Conservation (phyloP, 2,113 vertebrate species). For the Boulengeromyrus knoepffleri region DNA sequence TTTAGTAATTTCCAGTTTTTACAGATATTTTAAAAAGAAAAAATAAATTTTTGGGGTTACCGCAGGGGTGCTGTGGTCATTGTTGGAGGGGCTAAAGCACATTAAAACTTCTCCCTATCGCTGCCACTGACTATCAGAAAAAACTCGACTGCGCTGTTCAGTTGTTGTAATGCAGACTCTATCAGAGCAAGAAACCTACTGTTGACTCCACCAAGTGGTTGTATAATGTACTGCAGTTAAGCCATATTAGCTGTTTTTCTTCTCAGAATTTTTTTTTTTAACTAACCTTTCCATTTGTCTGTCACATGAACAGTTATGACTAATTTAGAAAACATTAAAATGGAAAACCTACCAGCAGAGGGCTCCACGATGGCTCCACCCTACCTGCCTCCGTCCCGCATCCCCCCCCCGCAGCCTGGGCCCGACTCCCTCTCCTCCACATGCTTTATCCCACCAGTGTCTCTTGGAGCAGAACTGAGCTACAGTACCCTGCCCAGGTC, state of each 20-base stretch:
- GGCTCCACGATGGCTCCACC: background rate
- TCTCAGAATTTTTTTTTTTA: background rate
- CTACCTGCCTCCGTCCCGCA: background rate
- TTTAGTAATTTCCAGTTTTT: too few relatives aligned
- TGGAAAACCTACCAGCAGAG: constrained; percentile 3
- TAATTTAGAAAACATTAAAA: constrained; percentile 1
- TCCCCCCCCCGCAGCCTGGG: background rate
- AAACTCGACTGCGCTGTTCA: background rate
- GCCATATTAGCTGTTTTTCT: background rate
- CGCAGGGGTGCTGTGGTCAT: background rate
- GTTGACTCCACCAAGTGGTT: background rate
- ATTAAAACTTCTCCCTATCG: background rate
- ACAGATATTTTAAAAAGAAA: too few relatives aligned
- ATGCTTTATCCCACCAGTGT: constrained; percentile 10
- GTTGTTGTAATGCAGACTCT: background rate
- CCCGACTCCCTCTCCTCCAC: constrained; percentile 12
- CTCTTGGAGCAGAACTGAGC: constrained; percentile 7
- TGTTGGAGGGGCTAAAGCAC: background rate
- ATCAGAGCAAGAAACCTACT: background rate
- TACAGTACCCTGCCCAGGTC: constrained; percentile 23
- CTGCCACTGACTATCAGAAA: background rate
- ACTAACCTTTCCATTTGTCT: background rate
- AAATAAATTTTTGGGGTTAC: background rate
- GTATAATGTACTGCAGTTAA: background rate
- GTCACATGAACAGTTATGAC: background rate